Base-by-base conservation (phyloP, 2,888 invertebrate species). In the Escarpia spicata region DNA sequence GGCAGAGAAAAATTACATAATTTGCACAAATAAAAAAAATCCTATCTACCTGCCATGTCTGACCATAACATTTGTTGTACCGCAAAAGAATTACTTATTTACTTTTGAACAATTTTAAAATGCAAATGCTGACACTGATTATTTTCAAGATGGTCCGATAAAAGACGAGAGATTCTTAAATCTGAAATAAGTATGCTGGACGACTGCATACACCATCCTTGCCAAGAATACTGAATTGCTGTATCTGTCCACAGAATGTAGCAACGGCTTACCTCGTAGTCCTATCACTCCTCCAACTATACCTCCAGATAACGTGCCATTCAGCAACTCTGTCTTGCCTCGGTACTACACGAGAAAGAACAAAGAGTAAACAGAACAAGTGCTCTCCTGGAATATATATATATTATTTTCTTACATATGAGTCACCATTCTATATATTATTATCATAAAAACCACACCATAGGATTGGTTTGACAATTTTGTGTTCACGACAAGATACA, bases 291-390 rank as follows among this genome's bases (percentile, higher is more conserved):
- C 99, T 92, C 99, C 99, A 37, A 99, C 99, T 15, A 99, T 97
- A 90, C 97, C 99, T 90, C 99, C 99, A 92, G 99, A 98, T 96
- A 98, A 98, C 0, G 99, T 99, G 1, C 99, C 99, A 97, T 99
- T 99, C 95, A 98, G 98, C 98, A 99, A 98, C 96, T 99, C 99
- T 60, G 98, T 98, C 96, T 98, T 99, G 26, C 99, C 99, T 95
- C 99, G 97, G 95, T 97, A 96, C 97, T 97, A 95, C 43, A 95
- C 94, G 10, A 44, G 75, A 91, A 93, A 75, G 26, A 92, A 93
- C 31, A 90, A 92, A 92, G 15, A 37, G 15, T n/a, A n/a, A 92
- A 91, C 31, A 92, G 43, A 75, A 26, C 4, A 26, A 75, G 6
- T 75, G 9, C 12, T 52, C 12, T 52, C 10, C 52, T 75, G 75